Percentiles rank a stretch among this genome's conserved stretches.
These are phyloP conservation scores for Atta colombica DNA, from an alignment of 1,140 invertebrate species.

Conservation along the genomic window DNA sequence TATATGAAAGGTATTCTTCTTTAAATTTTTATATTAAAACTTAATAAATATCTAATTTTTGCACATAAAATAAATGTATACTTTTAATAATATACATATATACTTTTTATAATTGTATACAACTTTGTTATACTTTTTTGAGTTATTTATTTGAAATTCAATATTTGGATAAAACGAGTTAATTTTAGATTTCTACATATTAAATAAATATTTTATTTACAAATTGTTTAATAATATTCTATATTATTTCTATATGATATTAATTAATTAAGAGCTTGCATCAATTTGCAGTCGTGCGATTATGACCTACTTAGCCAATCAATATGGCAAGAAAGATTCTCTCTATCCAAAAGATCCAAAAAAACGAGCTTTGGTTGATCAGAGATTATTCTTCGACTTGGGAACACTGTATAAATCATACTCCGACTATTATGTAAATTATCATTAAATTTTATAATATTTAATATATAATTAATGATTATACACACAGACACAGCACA, in stretches of 20 bases:
- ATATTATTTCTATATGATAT: not conserved
- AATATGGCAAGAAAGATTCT: conserved; percentile 90
- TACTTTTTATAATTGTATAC: not conserved
- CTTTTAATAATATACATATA: not conserved
- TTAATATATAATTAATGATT: not conserved
- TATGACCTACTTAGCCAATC: conserved; percentile 90
- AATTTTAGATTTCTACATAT: not conserved
- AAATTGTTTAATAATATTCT: not conserved
- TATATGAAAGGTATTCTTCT: conserved; percentile 88
- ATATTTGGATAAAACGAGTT: not conserved
- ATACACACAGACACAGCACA: too few relatives aligned
- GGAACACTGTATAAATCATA: conserved; percentile 90
- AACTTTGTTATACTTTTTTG: not conserved
- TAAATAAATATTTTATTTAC: not conserved
- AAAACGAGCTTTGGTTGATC: conserved; percentile 90
- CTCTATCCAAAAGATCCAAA: conserved; percentile 91
- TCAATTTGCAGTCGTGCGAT: conserved; percentile 89
- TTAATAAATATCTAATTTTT: not conserved
- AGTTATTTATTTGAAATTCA: not conserved
- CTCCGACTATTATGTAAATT: conserved; percentile 89
- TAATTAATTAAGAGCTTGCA: not conserved
- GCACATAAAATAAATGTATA: not conserved
- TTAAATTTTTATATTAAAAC: not conserved
- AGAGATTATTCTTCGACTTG: conserved; percentile 92
- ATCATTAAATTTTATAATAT: not conserved